Percentiles rank a stretch among this genome's conserved stretches.
These are phyloP conservation scores for Oryzias melastigma DNA, from an alignment of 2,113 vertebrate genomes.

Conservation along the genomic window DNA sequence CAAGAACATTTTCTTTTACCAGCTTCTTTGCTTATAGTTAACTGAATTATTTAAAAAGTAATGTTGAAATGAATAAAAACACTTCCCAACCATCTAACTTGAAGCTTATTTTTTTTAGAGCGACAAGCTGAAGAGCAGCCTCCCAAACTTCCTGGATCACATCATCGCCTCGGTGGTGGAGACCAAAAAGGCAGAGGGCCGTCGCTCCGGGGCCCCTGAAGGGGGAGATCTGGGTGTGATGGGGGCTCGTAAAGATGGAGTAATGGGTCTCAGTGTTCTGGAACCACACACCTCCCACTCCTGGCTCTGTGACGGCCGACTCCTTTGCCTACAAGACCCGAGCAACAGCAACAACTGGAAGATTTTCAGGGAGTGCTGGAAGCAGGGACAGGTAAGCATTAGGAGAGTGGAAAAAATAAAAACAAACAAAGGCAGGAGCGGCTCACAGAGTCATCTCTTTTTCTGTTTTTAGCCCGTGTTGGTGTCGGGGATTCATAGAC, in stretches of 20 bases:
- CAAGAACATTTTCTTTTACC: not conserved
- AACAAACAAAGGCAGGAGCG: not conserved
- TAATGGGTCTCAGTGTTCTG: conserved; percentile 94
- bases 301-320: conserved; percentile 96
- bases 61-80: too few relatives aligned
- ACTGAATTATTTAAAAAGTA: not conserved
- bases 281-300: conserved; percentile 97
- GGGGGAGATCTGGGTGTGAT: conserved; percentile 84
- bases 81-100: not conserved
- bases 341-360: conserved; percentile 99
- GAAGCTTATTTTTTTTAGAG: conserved; percentile 63
- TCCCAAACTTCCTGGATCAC: conserved; percentile 97
- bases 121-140: conserved; percentile 91
- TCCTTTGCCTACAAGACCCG: conserved; percentile 96
- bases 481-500: conserved; percentile 96
- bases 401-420: not conserved
- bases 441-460: not conserved
- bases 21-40: not conserved
- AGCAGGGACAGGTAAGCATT: conserved; percentile 93
- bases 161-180: conserved; percentile 99
- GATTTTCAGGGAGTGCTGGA: conserved; percentile 99
- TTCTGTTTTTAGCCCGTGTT: conserved; percentile 86
- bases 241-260: conserved; percentile 83
- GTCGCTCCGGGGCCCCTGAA: conserved; percentile 79
- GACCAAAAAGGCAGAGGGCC: conserved; percentile 93